Evolutionary conservation across 1,140 invertebrate species (phyloP).

Genomic region (Drosophila funebris): DNA sequence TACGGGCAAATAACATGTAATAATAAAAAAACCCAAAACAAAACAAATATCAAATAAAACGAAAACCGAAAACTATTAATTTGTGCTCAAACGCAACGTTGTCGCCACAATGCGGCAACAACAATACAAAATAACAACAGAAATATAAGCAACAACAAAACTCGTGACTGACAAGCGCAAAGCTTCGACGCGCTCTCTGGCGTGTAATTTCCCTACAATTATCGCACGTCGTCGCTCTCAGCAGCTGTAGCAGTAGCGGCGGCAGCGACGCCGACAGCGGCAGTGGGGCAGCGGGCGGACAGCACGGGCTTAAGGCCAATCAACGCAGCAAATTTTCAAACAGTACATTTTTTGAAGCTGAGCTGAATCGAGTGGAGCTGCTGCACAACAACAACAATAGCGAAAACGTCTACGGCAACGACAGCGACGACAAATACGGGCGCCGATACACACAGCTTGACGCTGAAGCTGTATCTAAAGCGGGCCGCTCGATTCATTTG

Average conservation of each 20-base stretch:
- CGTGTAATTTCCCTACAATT: constrained; percentile 78
- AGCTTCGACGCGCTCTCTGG: constrained; percentile 38
- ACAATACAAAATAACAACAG: constrained; percentile 20
- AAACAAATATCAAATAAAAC: constrained; percentile 7
- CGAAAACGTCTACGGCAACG: neutral
- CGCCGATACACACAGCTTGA: neutral
- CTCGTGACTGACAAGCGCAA: constrained; percentile 24
- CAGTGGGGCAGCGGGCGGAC: constrained; percentile 46
- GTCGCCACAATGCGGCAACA: constrained; percentile 26
- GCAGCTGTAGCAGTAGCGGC: constrained; percentile 6
- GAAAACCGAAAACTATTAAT: constrained; percentile 32
- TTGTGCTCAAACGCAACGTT: constrained; percentile 34
- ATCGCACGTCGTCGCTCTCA: constrained; percentile 58
- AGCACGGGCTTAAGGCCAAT: constrained; percentile 75
- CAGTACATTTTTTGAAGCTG: constrained; percentile 78
- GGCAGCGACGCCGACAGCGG: constrained; percentile 2
- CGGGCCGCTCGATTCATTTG: constrained; percentile 47
- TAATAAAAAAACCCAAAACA: constrained; percentile 11
- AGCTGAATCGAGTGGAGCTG: constrained; percentile 58
- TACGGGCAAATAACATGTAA: constrained; percentile 1
- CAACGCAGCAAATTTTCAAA: constrained; percentile 78
- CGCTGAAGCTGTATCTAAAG: constrained; percentile 50
- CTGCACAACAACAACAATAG: constrained; percentile 14
- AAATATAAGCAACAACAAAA: constrained; percentile 20
- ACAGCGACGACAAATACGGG: constrained; percentile 10